Percentiles rank a stretch among this genome's conserved stretches.
Evolutionary conservation across 2,797 vertebrate genomes (phyloP).

Genomic region (Sebastes taczanowskii): DNA sequence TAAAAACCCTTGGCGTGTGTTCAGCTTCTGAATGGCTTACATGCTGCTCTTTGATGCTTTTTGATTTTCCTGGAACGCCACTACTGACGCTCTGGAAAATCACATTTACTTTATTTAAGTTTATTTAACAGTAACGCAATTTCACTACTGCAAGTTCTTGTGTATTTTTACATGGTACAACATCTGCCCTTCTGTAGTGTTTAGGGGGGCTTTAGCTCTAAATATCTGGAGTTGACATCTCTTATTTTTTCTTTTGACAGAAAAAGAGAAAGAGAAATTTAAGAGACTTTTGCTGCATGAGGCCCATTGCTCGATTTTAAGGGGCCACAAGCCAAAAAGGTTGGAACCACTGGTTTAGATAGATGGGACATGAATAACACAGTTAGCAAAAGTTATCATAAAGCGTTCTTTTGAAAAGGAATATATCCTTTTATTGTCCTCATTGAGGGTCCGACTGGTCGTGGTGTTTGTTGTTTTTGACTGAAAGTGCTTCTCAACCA

Average conservation of each 20-base stretch:
- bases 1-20: background rate
- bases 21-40: too few species aligned
- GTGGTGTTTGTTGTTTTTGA: constrained; percentile 10
- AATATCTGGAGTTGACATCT: too few species aligned
- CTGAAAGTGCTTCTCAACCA: constrained; percentile 22
- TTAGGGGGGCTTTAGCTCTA: too few species aligned
- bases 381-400: background rate
- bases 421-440: constrained; percentile 38
- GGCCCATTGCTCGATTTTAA: background rate
- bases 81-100: too few species aligned
- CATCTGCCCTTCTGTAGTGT: too few species aligned
- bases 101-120: too few species aligned
- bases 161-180: too few species aligned
- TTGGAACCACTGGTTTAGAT: background rate
- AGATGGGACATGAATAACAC: background rate
- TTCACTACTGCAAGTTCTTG: background rate
- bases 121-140: too few species aligned
- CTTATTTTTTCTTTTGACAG: too few species aligned
- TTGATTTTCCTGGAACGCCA: too few species aligned
- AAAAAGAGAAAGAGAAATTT: too few species aligned
- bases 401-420: constrained; percentile 10
- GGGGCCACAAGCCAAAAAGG: background rate
- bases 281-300: background rate
- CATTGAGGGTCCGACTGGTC: constrained; percentile 7
- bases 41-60: too few species aligned